phyloP scores from a whole-genome alignment of 2,113 vertebrate genomes.

The Mustelus asterias region DNA sequence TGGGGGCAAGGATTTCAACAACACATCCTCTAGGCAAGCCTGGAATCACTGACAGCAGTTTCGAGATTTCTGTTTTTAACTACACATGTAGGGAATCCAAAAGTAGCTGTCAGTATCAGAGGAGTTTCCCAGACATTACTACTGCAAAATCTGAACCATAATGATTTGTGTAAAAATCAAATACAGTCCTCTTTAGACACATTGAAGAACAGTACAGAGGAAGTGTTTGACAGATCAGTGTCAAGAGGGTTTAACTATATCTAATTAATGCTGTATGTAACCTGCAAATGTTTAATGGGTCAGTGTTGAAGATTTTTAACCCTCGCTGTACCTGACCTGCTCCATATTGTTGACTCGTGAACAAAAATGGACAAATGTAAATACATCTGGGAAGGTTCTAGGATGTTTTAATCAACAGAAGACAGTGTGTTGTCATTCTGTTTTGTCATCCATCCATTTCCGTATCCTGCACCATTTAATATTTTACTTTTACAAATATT shows the following conservation, averaged over 20 bases:
- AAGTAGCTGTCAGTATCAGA: too few species aligned
- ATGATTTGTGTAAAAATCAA: neutral
- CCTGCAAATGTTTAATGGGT: neutral
- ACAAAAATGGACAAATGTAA: neutral
- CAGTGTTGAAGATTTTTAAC: neutral
- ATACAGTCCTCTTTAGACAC: neutral
- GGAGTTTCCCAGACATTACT: too few species aligned
- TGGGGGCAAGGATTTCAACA: too few species aligned
- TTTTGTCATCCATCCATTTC: neutral
- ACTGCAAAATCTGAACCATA: too few species aligned
- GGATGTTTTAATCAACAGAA: neutral
- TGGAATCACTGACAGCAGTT: too few species aligned
- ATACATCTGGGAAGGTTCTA: neutral
- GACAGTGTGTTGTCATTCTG: neutral
- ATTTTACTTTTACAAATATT: neutral
- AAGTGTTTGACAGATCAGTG: neutral
- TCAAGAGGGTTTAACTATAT: neutral
- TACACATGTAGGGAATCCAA: too few species aligned
- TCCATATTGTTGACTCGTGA: neutral
- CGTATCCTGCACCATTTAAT: neutral
- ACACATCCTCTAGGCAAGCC: too few species aligned
- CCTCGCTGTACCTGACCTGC: neutral
- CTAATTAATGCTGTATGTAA: neutral
- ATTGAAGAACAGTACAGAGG: neutral
- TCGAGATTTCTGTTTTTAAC: too few species aligned